Evolutionary conservation across 2,888 invertebrate species (phyloP), one percentile per base, ranked within the genome.

Genomic region (Laothoe populi): DNA sequence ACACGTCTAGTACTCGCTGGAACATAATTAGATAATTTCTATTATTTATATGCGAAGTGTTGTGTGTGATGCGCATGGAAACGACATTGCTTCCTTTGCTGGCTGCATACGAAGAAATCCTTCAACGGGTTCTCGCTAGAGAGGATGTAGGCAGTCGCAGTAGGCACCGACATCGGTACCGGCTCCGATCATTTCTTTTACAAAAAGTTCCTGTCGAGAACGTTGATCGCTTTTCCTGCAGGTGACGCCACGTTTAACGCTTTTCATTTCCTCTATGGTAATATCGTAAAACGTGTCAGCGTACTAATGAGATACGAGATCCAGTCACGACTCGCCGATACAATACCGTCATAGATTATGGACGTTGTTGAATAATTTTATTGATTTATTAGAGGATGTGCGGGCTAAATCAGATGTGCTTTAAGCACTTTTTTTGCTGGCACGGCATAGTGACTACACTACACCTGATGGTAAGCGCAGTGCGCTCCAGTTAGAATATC

Each of bases 11-110:
- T 85, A 84, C 79, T 82, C 79, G 79, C 74, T 81, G 82, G 81
- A 75, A 86, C 84, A 88, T 90, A 89, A 90, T 92, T 90, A 89
- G 84, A 91, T 90, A 90, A 91, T 92, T 90, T 90, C 87, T 92
- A 92, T 92, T 91, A 92, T 92, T 90, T 90, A 91, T 91, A 91
- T 92, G 90, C 92, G 83, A 75, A 76, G 79, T 70, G 74, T 71
- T 69, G 76, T 66, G 81, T 84, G 88, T 82, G 88, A 71, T 68
- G 69, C 64, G 90, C 84, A 88, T 89, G 66, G 78, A 73, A 86
- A 90, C 82, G 79, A 82, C 71, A 68, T 65, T 69, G 86, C 84
- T 90, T 92, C 92, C 90, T 90, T 79, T 83, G 82, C 67, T 71
- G 70, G 72, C 66, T 71, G 71, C 66, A 70, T 87, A 87, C 90